Conservation (phyloP, 1,140 invertebrate species). For the Nasonia vitripennis region DNA sequence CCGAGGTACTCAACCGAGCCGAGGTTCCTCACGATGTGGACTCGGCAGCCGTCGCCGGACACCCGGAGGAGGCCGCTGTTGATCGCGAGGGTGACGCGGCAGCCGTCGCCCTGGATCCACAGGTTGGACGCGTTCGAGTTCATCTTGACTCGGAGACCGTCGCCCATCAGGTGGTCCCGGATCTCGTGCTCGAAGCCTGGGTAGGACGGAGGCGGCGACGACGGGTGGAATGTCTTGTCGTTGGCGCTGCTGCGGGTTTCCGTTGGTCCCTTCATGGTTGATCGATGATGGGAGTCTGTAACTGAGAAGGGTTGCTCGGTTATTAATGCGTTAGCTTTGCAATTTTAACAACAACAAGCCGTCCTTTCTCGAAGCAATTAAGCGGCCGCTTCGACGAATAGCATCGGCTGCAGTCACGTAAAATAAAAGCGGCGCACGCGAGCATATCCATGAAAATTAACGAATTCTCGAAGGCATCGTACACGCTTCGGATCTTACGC, state of each 20-base stretch:
- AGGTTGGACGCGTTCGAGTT: constrained; percentile 58
- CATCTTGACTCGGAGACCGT: constrained; percentile 60
- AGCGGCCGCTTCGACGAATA: not conserved
- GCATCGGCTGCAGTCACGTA: not conserved
- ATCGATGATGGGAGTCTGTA: not conserved
- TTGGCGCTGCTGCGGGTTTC: not conserved
- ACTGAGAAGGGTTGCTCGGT: not conserved
- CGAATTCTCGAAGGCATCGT: not conserved
- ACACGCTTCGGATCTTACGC: not conserved
- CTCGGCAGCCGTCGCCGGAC: constrained; percentile 64
- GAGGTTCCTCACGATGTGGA: constrained; percentile 60
- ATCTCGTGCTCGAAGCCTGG: not conserved
- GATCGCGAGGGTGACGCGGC: constrained; percentile 56
- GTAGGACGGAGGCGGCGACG: not conserved
- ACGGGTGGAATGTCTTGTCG: not conserved
- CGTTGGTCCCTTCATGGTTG: not conserved
- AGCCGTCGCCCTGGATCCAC: constrained; percentile 64
- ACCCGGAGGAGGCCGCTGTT: constrained; percentile 63
- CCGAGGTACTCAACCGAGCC: constrained; percentile 66
- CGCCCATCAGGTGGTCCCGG: constrained; percentile 56
- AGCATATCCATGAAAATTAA: not conserved
- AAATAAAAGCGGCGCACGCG: not conserved
- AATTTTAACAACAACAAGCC: too few relatives aligned
- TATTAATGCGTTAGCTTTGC: too few relatives aligned
- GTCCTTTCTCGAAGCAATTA: not conserved